Conservation (phyloP, 2,888 invertebrate genomes). For the Polietes domitor region DNA sequence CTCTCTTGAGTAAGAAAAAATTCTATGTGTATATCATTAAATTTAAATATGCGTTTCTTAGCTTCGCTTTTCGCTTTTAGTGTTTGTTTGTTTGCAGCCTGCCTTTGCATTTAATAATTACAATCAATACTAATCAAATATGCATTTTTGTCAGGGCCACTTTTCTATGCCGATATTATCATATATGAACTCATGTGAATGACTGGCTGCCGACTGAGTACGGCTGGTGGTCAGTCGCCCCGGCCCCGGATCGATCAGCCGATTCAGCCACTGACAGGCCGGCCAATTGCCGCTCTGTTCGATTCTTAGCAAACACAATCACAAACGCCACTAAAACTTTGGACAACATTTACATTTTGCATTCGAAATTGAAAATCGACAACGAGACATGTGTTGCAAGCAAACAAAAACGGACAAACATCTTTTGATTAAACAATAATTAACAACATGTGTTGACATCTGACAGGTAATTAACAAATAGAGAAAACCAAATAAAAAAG, state of each 20-base stretch:
- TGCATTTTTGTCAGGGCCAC: constrained; percentile 66
- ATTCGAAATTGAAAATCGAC: constrained; percentile 45
- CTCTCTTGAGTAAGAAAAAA: neutral
- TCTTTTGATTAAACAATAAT: constrained; percentile 63
- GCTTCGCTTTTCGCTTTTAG: constrained; percentile 32
- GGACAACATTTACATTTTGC: constrained; percentile 51
- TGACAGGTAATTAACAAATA: constrained; percentile 64
- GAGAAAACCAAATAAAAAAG: neutral
- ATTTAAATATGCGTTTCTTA: constrained; percentile 25
- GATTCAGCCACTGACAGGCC: too few species aligned
- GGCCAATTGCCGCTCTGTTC: constrained; percentile 17
- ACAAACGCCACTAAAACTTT: constrained; percentile 21
- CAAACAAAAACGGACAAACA: constrained; percentile 13
- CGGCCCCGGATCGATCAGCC: too few species aligned
- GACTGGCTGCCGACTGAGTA: too few species aligned
- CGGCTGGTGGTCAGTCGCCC: too few species aligned
- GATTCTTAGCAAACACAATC: constrained; percentile 33
- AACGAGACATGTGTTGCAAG: constrained; percentile 3
- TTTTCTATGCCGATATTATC: constrained; percentile 44
- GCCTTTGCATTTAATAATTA: constrained; percentile 50
- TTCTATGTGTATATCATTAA: neutral
- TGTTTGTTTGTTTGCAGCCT: too few species aligned
- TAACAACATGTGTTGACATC: constrained; percentile 59
- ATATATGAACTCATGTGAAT: constrained; percentile 5
- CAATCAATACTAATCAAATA: constrained; percentile 62